phyloP scores from a whole-genome alignment of 2,888 invertebrate species.

The Phalera bucephala region DNA sequence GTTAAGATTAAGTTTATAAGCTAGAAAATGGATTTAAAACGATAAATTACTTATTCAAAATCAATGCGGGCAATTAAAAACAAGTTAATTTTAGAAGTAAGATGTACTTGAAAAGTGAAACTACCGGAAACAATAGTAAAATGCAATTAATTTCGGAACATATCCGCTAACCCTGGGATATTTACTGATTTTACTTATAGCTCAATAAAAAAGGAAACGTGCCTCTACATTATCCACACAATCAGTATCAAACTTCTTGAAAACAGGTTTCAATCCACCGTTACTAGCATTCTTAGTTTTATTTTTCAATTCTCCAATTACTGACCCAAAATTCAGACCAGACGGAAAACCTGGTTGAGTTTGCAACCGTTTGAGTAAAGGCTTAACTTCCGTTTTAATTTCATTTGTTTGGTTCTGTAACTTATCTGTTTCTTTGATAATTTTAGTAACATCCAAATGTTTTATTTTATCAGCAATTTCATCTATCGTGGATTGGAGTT shows the following conservation, averaged over 20 bases:
- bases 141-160: slow-evolving; percentile 22
- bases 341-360: slow-evolving; percentile 62
- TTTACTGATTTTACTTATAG: slow-evolving; percentile 5
- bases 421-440: slow-evolving; percentile 17
- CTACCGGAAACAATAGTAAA: slow-evolving; percentile 2
- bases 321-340: slow-evolving; percentile 70
- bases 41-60: background rate
- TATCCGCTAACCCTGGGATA: slow-evolving; percentile 20
- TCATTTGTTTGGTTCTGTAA: slow-evolving; percentile 13
- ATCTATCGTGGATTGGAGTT: slow-evolving; percentile 51
- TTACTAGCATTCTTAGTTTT: slow-evolving; percentile 65
- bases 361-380: slow-evolving; percentile 57
- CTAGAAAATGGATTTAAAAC: too few relatives aligned
- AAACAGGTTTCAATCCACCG: slow-evolving; percentile 69
- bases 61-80: background rate
- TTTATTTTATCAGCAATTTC: slow-evolving; percentile 52
- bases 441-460: slow-evolving; percentile 34
- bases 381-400: slow-evolving; percentile 39
- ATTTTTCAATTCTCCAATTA: slow-evolving; percentile 71
- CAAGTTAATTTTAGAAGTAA: too few relatives aligned
- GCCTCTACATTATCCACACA: slow-evolving; percentile 59
- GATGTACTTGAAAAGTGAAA: slow-evolving; percentile 5
- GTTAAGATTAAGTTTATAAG: too few relatives aligned
- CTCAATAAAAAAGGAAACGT: slow-evolving; percentile 34
- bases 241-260: slow-evolving; percentile 69